These are phyloP conservation scores for Ornithorhynchus anatinus DNA, from an alignment of 2,113 vertebrate species.

Conservation along the genomic window DNA sequence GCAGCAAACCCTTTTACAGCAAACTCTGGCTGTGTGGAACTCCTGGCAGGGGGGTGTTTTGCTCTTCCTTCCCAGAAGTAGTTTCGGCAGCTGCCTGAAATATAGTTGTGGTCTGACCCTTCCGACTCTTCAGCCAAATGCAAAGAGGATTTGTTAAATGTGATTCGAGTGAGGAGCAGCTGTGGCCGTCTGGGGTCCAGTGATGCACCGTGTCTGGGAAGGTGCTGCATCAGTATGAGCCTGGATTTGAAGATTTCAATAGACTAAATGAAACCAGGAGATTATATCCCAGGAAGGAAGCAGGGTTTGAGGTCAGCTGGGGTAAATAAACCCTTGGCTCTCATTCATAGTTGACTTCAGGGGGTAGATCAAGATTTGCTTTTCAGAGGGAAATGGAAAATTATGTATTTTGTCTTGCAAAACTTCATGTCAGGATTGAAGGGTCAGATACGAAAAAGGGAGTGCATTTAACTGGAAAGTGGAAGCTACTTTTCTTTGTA, in stretches of 20 bases:
- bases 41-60: not conserved
- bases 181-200: not conserved
- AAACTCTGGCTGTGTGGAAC: not conserved
- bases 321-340: not conserved
- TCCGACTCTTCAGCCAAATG: not conserved
- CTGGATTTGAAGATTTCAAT: not conserved
- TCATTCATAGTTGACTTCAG: constrained; percentile 5
- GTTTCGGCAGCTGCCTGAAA: not conserved
- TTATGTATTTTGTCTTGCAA: constrained; percentile 23
- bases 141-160: not conserved
- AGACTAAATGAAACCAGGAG: not conserved
- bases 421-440: not conserved
- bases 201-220: not conserved
- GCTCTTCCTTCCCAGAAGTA: not conserved
- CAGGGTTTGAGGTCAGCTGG: not conserved
- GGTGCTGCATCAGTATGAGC: not conserved
- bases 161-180: not conserved
- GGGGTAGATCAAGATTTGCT: not conserved
- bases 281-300: not conserved
- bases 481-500: not conserved
- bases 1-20: not conserved
- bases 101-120: not conserved
- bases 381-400: constrained; percentile 24
- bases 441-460: not conserved
- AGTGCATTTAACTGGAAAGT: not conserved